Evolutionary conservation across 2,113 vertebrate genomes (phyloP).

Genomic region (Lagenorhynchus albirostris): DNA sequence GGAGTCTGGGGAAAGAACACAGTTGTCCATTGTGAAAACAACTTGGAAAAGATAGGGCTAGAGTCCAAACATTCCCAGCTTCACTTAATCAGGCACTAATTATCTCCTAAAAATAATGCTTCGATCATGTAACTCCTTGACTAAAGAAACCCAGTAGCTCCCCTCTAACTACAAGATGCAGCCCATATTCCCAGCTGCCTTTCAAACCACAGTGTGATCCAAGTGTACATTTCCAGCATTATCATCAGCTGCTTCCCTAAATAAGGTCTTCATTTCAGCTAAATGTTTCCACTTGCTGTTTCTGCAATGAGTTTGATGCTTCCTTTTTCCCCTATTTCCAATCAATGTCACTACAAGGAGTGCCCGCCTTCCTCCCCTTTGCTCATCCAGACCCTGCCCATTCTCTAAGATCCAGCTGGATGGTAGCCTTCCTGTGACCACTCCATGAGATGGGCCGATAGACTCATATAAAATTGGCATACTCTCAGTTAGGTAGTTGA

Average conservation of each 20-base stretch:
- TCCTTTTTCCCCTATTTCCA: neutral
- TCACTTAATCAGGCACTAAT: conserved; percentile 51
- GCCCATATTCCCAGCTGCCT: neutral
- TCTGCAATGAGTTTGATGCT: neutral
- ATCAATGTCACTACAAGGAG: neutral
- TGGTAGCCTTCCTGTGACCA: neutral
- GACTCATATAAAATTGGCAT: neutral
- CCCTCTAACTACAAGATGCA: neutral
- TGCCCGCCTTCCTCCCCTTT: neutral
- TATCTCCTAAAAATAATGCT: conserved; percentile 45
- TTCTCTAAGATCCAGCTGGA: neutral
- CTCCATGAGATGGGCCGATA: fast-evolving
- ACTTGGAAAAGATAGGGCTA: conserved; percentile 18
- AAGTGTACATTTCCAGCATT: neutral
- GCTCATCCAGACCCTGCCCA: neutral
- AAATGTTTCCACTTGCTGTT: neutral
- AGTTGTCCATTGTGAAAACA: conserved; percentile 23
- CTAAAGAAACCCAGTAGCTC: neutral
- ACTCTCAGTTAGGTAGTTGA: neutral
- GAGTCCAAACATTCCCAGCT: conserved; percentile 34
- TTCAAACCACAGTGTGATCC: neutral
- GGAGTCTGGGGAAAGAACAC: conserved; percentile 5
- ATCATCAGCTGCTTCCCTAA: neutral
- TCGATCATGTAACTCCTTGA: conserved; percentile 20
- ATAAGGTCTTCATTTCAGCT: neutral